Conservation (phyloP, 1,140 invertebrate species). For the Cydia strobilella region DNA sequence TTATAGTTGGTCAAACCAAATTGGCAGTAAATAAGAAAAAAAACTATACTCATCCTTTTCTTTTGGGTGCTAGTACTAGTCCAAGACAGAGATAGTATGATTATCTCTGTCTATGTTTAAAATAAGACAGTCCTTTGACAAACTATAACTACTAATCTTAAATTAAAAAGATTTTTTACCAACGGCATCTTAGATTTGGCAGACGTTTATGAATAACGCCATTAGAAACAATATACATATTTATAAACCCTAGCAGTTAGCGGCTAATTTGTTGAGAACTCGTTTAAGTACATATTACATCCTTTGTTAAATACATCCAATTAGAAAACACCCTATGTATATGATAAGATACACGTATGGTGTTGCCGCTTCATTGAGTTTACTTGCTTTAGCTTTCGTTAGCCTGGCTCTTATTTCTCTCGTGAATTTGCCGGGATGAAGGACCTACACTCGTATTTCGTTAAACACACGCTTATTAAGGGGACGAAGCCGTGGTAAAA, state of each 20-base stretch:
- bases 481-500: neutral
- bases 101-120: too few relatives aligned
- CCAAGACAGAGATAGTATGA: too few relatives aligned
- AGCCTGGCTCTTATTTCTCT: conserved; percentile 1
- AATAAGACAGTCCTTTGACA: too few relatives aligned
- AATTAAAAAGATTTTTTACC: too few relatives aligned
- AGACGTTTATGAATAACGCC: too few relatives aligned
- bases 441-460: conserved; percentile 5
- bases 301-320: neutral
- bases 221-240: too few relatives aligned
- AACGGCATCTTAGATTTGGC: too few relatives aligned
- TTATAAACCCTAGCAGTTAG: neutral
- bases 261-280: neutral
- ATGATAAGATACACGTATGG: neutral
- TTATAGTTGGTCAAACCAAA: too few relatives aligned
- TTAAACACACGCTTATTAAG: neutral
- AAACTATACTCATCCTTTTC: too few relatives aligned
- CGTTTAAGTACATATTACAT: neutral
- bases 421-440: conserved; percentile 12
- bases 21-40: too few relatives aligned
- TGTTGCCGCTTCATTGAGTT: neutral
- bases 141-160: too few relatives aligned
- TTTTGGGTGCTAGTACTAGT: too few relatives aligned
- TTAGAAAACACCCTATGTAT: neutral
- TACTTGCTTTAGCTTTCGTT: neutral